Evolutionary conservation across 2,888 invertebrate species (phyloP).

Genomic region (Brenthis ino): DNA sequence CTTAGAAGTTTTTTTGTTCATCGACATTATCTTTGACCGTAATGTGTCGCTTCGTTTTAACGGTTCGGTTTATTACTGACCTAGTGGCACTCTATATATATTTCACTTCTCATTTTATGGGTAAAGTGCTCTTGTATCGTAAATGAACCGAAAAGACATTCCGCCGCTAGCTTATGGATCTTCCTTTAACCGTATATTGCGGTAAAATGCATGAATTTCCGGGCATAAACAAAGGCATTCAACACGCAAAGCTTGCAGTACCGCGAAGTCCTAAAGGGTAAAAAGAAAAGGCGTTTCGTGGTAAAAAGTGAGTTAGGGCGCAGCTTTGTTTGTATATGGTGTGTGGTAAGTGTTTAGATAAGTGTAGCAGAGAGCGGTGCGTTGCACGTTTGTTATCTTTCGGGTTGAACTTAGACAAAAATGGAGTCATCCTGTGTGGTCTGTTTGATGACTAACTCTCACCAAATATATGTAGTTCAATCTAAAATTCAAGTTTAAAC

Average conservation of each 20-base stretch:
- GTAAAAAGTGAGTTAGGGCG: conserved; percentile 77
- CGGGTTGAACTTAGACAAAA: conserved; percentile 66
- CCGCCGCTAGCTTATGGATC: conserved; percentile 58
- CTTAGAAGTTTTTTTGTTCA: conserved; percentile 66
- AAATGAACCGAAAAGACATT: conserved; percentile 64
- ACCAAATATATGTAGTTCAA: conserved; percentile 65
- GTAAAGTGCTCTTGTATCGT: conserved; percentile 45
- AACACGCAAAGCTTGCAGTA: conserved; percentile 71
- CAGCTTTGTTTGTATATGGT: conserved; percentile 78
- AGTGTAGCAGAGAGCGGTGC: conserved; percentile 65
- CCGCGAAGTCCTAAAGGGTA: conserved; percentile 72
- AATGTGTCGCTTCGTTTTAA: conserved; percentile 36
- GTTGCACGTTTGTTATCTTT: conserved; percentile 77
- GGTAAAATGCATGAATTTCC: conserved; percentile 74
- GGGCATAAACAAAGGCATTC: conserved; percentile 70
- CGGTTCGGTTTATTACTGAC: conserved; percentile 38
- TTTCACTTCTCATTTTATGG: conserved; percentile 36
- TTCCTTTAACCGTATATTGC: conserved; percentile 68
- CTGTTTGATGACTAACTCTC: conserved; percentile 71
- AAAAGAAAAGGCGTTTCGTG: conserved; percentile 72
- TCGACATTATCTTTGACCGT: conserved; percentile 40
- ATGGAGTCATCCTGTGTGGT: conserved; percentile 80
- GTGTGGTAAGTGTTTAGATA: conserved; percentile 81
- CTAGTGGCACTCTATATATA: conserved; percentile 31
- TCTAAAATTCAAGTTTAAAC: conserved; percentile 30